Evolutionary conservation across 2,113 vertebrate species (phyloP).

Genomic region (Strix aluco): DNA sequence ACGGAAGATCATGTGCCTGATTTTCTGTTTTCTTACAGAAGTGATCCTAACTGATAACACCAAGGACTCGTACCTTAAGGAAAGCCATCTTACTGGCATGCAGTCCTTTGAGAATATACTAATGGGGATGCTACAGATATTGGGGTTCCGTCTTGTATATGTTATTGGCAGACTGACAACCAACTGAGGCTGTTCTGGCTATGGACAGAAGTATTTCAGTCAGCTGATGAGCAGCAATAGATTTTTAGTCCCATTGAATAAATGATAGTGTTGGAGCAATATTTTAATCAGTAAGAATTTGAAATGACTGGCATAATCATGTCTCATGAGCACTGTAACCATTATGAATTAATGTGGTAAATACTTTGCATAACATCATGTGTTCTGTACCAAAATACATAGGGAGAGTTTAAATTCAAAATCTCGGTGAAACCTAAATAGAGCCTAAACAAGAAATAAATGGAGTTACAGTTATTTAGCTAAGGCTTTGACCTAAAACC

Average conservation of each 20-base stretch:
- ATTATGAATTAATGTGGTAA: neutral
- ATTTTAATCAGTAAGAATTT: conserved; percentile 18
- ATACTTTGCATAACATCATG: neutral
- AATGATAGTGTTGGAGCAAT: neutral
- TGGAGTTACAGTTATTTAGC: neutral
- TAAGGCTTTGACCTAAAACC: neutral
- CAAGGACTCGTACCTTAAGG: rapidly evolving
- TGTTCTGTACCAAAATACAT: neutral
- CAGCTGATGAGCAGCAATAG: neutral
- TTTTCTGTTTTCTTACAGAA: neutral
- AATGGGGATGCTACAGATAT: neutral
- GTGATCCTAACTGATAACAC: too few relatives aligned
- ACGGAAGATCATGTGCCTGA: neutral
- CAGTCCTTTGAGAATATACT: neutral
- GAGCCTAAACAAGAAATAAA: neutral
- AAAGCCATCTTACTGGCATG: neutral
- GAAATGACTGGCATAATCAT: neutral
- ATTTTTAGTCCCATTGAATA: neutral
- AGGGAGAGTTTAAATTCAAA: neutral
- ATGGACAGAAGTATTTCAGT: neutral
- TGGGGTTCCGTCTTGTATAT: neutral
- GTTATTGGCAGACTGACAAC: neutral
- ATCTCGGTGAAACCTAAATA: neutral
- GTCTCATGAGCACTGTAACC: neutral
- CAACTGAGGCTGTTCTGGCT: neutral